These are phyloP conservation scores for Morinoia aosen DNA, from an alignment of 2,888 invertebrate species.

Conservation along the genomic window DNA sequence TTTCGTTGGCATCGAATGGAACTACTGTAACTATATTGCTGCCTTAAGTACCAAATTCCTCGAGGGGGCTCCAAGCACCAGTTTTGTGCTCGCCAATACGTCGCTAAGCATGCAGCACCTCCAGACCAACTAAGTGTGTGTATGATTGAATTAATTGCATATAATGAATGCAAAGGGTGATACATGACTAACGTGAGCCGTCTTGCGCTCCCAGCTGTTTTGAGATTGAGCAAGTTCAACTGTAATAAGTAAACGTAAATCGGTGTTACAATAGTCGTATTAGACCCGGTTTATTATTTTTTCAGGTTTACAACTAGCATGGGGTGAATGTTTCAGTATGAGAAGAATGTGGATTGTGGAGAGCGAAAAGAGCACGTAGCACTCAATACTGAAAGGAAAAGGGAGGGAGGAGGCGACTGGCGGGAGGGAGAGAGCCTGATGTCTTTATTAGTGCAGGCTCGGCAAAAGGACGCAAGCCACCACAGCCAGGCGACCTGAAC, in stretches of 20 bases:
- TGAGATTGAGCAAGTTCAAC: neutral
- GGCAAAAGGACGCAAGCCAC: constrained; percentile 14
- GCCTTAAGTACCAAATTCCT: too few species aligned
- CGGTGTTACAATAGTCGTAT: too few species aligned
- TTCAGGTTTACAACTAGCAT: neutral
- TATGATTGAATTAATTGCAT: too few species aligned
- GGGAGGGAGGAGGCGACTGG: neutral
- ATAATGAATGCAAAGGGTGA: too few species aligned
- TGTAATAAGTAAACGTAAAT: neutral
- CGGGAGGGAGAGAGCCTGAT: constrained; percentile 39
- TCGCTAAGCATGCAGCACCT: too few species aligned
- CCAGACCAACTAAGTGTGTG: too few species aligned
- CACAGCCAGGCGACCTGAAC: neutral
- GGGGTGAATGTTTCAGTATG: neutral
- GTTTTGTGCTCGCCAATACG: too few species aligned
- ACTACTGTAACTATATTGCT: too few species aligned
- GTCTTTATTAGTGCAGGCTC: constrained; percentile 38
- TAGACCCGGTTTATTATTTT: too few species aligned
- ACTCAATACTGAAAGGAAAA: neutral
- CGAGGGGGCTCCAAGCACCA: too few species aligned
- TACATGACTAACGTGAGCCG: neutral
- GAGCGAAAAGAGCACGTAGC: neutral
- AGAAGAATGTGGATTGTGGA: neutral
- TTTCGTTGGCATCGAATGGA: too few species aligned
- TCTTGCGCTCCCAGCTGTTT: neutral